Evolutionary conservation across 2,113 vertebrate genomes (phyloP), one percentile per base, ranked within the genome.

Genomic region (Menidia beryllina): DNA sequence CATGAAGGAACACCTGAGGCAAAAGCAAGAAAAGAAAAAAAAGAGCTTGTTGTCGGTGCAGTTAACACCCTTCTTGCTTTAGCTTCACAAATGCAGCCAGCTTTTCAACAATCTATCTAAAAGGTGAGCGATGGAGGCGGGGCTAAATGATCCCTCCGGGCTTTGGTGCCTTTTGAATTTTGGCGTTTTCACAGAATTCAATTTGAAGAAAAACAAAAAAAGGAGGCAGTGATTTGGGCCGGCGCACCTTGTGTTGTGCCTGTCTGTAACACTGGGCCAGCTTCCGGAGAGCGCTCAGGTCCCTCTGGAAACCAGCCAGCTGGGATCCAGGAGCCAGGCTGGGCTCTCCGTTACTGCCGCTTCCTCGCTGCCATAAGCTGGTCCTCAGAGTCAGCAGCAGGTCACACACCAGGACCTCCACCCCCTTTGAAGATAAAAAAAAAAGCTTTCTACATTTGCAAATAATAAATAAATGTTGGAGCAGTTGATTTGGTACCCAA

Each of bases 241-340:
- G 5, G 34, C 15, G 86, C 81, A 99, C 98, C 96, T 98, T 99
- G 90, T 95, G 95, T 39, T 99, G 98, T 0, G 96, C 96, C 0
- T 95, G 95, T 72, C 95, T 93, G 93, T 96, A 97, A 82, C 93
- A 88, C 49, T 98, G 96, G 1, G 95, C 96, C 73, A 99, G 93
- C 77, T 94, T 95, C 69, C 97, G 93, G 56, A 99, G 92, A 21
- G 96, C 95, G 74, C 96, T 97, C 2, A 99, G 96, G 90, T 99
- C 98, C 0, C 95, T 93, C 86, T 99, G 98, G 91, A 99, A 99
- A 68, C 98, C 98, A 0, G 97, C 94, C 84, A 99, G 85, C 82
- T 97, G 95, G 0, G 95, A 85, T 1, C 95, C 94, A 0, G 95
- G 96, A 0, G 96, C 95, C 0, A 95, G 98, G 84, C 95, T 94